phyloP scores from a whole-genome alignment of 2,113 vertebrate genomes.

The Dunckerocampus dactyliophorus region DNA sequence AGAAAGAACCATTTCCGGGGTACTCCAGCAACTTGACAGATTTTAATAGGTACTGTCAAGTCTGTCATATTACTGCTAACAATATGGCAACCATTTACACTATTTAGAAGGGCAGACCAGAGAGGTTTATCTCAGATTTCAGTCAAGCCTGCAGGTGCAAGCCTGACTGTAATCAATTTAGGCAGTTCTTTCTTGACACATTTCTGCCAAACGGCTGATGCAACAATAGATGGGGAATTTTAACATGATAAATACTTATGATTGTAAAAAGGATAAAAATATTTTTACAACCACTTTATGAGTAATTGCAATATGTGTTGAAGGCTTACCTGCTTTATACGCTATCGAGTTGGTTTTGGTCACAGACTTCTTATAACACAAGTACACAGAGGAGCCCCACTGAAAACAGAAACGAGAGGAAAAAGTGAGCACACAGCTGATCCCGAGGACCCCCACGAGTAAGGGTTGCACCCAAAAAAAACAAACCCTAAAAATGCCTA shows the following conservation, averaged over 20 bases:
- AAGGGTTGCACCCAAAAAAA: too few species aligned
- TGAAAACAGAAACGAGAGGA: conserved; percentile 49
- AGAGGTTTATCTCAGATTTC: too few species aligned
- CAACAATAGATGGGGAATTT: too few species aligned
- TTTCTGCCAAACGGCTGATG: neutral
- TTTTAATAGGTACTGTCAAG: neutral
- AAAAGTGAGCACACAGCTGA: neutral
- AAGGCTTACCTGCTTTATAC: conserved; percentile 91
- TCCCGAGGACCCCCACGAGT: too few species aligned
- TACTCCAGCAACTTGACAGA: neutral
- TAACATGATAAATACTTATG: neutral
- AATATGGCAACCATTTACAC: neutral
- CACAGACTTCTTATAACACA: conserved; percentile 99
- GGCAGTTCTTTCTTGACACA: conserved; percentile 1
- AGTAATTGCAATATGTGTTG: too few species aligned
- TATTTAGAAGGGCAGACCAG: neutral
- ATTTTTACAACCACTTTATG: too few species aligned
- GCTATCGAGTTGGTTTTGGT: conserved; percentile 95
- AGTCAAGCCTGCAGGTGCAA: conserved; percentile 20
- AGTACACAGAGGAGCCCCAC: conserved; percentile 95
- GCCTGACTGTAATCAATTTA: conserved; percentile 7
- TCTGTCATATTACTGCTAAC: neutral
- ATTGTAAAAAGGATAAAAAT: neutral
- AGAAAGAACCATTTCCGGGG: conserved; percentile 14
- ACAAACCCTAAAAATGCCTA: too few species aligned